These are phyloP conservation scores for Struthio camelus DNA, from an alignment of 2,113 vertebrate species.

Conservation along the genomic window DNA sequence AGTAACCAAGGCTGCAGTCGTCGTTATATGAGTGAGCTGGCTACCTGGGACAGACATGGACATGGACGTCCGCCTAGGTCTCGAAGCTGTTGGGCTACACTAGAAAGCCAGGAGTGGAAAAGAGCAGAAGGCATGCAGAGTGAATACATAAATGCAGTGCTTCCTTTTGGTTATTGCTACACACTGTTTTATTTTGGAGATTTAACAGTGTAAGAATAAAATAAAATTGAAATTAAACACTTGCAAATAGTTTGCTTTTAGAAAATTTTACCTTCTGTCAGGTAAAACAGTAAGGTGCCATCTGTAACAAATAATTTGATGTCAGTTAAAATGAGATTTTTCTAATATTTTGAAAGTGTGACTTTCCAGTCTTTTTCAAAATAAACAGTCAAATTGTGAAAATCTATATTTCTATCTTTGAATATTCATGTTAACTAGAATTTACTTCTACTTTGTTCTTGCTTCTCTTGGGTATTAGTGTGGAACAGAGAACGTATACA, in stretches of 20 bases:
- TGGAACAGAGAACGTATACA: neutral
- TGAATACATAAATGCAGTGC: neutral
- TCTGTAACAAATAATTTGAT: neutral
- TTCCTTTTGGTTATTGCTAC: neutral
- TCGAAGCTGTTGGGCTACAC: neutral
- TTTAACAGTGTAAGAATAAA: neutral
- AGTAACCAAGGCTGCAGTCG: neutral
- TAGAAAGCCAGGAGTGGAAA: neutral
- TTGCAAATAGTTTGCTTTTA: neutral
- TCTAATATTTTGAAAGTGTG: neutral
- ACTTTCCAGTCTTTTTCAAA: neutral
- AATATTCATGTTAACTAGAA: neutral
- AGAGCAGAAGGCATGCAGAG: neutral
- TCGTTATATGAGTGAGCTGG: neutral
- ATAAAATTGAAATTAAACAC: neutral
- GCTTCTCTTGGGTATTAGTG: neutral
- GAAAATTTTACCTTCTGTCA: neutral
- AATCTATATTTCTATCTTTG: neutral
- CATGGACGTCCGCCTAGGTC: neutral
- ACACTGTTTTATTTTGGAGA: neutral
- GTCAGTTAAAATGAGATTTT: neutral
- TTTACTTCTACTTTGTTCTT: neutral
- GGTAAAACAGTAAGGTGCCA: neutral
- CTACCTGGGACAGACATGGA: neutral
- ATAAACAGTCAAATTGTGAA: neutral